Evolutionary conservation across 2,888 invertebrate genomes (phyloP).

Genomic region (Parnassius mnemosyne): DNA sequence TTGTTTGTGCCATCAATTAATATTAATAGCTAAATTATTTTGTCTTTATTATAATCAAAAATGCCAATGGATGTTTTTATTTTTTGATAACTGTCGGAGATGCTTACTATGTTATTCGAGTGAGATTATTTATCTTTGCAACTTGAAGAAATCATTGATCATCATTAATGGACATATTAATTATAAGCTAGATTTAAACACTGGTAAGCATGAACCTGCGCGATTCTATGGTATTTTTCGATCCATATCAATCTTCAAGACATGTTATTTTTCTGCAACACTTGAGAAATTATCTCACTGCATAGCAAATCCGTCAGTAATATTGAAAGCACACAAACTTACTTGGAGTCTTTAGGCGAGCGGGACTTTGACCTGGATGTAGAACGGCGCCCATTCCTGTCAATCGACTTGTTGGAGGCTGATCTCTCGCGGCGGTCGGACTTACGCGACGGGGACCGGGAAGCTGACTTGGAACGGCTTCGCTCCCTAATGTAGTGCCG

Average conservation of each 20-base stretch:
- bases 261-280: neutral
- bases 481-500: conserved; percentile 55
- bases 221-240: too few relatives aligned
- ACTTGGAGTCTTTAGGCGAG: conserved; percentile 49
- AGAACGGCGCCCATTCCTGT: conserved; percentile 40
- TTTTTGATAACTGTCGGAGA: conserved; percentile 8
- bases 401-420: conserved; percentile 40
- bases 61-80: conserved; percentile 11
- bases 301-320: conserved; percentile 46
- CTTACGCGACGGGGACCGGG: conserved; percentile 50
- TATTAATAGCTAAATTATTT: conserved; percentile 18
- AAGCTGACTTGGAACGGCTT: conserved; percentile 61
- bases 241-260: too few relatives aligned
- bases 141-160: neutral
- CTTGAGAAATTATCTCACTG: conserved; percentile 44
- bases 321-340: conserved; percentile 63
- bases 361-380: conserved; percentile 21
- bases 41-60: conserved; percentile 7
- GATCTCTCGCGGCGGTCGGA: conserved; percentile 39
- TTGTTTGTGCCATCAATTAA: conserved; percentile 64
- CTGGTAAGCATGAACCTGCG: too few relatives aligned
- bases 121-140: conserved; percentile 21
- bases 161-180: too few relatives aligned
- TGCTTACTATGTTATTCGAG: conserved; percentile 2
- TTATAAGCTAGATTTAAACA: too few relatives aligned